phyloP scores from a whole-genome alignment of 2,113 vertebrate species.

The Passer montanus region DNA sequence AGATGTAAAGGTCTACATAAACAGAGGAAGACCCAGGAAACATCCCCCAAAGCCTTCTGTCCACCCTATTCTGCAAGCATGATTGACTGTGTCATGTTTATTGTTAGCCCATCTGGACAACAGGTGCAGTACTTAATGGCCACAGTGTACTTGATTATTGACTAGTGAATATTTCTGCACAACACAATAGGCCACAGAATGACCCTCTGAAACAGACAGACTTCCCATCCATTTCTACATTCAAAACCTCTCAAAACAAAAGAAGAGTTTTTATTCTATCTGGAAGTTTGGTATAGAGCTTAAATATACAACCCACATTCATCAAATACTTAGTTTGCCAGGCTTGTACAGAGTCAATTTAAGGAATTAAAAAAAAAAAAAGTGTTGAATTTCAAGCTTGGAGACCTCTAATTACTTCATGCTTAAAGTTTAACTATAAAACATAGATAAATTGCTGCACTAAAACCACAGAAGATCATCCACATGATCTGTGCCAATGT shows the following conservation, averaged over 20 bases:
- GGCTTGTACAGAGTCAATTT: conserved; percentile 39
- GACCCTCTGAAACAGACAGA: not conserved
- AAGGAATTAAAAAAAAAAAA: conserved; percentile 15
- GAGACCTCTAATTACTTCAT: conserved; percentile 70
- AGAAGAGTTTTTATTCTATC: conserved; percentile 28
- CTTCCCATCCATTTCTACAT: conserved; percentile 21
- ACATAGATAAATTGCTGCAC: conserved; percentile 65
- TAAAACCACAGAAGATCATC: conserved; percentile 68
- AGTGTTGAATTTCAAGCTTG: conserved; percentile 71
- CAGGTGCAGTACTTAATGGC: conserved; percentile 32
- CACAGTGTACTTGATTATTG: conserved; percentile 46
- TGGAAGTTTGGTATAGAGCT: conserved; percentile 31
- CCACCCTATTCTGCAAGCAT: not conserved
- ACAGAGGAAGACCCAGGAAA: conserved; percentile 36
- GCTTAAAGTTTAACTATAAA: conserved; percentile 76
- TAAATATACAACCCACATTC: not conserved
- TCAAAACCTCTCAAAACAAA: conserved; percentile 36
- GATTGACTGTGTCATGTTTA: conserved; percentile 37
- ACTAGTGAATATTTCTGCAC: conserved; percentile 61
- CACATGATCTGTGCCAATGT: conserved; percentile 50
- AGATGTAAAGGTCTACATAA: conserved; percentile 8
- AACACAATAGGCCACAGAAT: not conserved
- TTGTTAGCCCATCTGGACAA: conserved; percentile 61
- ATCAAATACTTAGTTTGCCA: conserved; percentile 21
- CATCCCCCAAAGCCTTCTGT: not conserved